Evolutionary conservation across 2,888 invertebrate genomes (phyloP).

Genomic region (Trilocha varians): DNA sequence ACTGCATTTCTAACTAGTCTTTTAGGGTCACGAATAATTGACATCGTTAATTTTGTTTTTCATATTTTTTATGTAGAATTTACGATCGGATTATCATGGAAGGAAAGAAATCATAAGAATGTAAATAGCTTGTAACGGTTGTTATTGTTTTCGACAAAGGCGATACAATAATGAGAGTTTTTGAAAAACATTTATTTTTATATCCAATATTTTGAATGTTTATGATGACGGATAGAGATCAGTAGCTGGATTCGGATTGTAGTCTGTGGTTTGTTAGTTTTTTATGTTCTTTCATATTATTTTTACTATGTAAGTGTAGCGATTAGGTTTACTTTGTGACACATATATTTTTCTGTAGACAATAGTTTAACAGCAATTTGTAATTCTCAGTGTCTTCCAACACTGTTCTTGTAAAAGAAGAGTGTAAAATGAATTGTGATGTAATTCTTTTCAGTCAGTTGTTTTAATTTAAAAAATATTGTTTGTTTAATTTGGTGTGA

Average conservation of each 20-base stretch:
- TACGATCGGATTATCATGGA: constrained; percentile 28
- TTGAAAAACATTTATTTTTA: constrained; percentile 65
- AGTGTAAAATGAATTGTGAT: constrained; percentile 40
- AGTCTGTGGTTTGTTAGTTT: constrained; percentile 1
- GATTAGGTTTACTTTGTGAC: constrained; percentile 23
- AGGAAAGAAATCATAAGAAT: constrained; percentile 19
- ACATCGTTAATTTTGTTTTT: background rate
- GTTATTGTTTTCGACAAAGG: constrained; percentile 39
- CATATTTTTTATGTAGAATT: constrained; percentile 18
- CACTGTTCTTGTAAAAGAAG: constrained; percentile 36
- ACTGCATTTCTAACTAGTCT: constrained; percentile 71
- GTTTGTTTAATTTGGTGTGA: constrained; percentile 43
- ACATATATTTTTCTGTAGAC: constrained; percentile 25
- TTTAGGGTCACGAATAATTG: constrained; percentile 57
- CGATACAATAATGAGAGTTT: constrained; percentile 37
- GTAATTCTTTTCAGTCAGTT: constrained; percentile 50
- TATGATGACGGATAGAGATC: constrained; percentile 23
- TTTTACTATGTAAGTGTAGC: constrained; percentile 17
- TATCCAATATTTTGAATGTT: constrained; percentile 63
- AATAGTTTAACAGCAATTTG: constrained; percentile 24
- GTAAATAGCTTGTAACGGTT: constrained; percentile 14
- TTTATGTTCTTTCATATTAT: constrained; percentile 4
- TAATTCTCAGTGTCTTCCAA: constrained; percentile 59
- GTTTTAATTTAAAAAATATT: constrained; percentile 42
- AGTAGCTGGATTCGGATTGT: constrained; percentile 22